Conservation (phyloP, 2,113 vertebrate species). For the Harpagus bidentatus region DNA sequence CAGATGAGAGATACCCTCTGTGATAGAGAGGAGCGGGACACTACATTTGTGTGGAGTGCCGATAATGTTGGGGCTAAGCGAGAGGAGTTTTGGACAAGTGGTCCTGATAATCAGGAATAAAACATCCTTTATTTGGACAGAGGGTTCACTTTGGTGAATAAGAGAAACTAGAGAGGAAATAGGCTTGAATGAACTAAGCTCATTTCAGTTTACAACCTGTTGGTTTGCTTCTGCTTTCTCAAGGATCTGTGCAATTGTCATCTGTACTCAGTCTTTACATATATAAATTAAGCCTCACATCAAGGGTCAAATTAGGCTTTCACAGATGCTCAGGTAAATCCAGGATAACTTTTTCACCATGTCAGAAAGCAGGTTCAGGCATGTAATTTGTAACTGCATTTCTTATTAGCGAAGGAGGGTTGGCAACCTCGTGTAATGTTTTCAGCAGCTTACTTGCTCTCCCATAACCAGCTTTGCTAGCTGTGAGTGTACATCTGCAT, state of each 20-base stretch:
- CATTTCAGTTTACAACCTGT: not conserved
- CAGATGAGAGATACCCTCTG: not conserved
- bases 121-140: not conserved
- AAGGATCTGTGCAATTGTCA: not conserved
- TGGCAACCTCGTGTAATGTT: not conserved
- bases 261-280: not conserved
- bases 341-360: not conserved
- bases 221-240: not conserved
- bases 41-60: not conserved
- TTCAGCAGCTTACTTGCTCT: not conserved
- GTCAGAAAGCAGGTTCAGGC: not conserved
- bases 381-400: not conserved
- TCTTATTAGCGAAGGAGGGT: not conserved
- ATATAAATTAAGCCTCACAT: not conserved
- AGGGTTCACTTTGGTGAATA: not conserved
- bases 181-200: not conserved
- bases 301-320: not conserved
- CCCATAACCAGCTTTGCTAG: not conserved
- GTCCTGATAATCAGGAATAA: not conserved
- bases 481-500: not conserved
- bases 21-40: not conserved
- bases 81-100: not conserved
- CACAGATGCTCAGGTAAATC: not conserved
- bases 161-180: not conserved
- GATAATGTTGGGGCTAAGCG: not conserved